A percentile compares a stretch with the other conserved stretches of the same genome.
These are phyloP conservation scores for Porites divaricata DNA, from an alignment of 92 coral and sea anemone genomes.

Conservation along the genomic window DNA sequence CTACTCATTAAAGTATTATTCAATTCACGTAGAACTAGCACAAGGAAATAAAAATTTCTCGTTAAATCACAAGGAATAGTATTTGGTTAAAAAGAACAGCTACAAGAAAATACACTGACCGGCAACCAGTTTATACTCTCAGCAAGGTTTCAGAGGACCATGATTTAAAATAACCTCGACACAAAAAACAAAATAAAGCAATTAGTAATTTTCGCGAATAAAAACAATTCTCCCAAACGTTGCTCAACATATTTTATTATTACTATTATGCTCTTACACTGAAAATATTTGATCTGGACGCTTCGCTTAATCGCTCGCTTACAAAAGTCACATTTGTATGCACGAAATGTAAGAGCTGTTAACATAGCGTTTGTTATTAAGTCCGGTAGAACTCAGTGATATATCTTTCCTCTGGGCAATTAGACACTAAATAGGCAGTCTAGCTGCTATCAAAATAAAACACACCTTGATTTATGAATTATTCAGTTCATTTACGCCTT, in stretches of 20 bases:
- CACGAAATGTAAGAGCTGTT: constrained; percentile 5
- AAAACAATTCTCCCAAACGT: constrained; percentile 6
- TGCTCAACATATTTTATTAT: neutral
- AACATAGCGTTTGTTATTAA: constrained; percentile 42
- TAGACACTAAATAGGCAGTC: constrained; percentile 45
- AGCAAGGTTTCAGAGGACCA: constrained; percentile 4
- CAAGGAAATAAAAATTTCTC: constrained; percentile 2
- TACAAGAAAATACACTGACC: neutral
- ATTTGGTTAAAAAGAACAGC: constrained; percentile 18
- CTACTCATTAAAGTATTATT: constrained; percentile 7
- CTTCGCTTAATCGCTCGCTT: constrained; percentile 13
- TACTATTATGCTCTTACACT: neutral
- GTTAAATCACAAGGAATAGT: constrained; percentile 25
- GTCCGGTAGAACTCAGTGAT: constrained; percentile 7
- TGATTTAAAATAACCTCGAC: constrained; percentile 10
- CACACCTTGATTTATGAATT: constrained; percentile 66
- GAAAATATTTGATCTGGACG: constrained; percentile 17
- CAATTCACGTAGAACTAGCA: neutral
- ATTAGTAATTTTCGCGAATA: constrained; percentile 3
- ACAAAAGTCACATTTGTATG: constrained; percentile 9
- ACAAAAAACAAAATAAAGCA: neutral
- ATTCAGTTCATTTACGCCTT: constrained; percentile 86
- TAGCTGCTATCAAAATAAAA: constrained; percentile 44
- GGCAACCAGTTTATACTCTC: constrained; percentile 5
- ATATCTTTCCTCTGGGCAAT: constrained; percentile 41